These are phyloP conservation scores for Nanorana parkeri DNA, from an alignment of 2,113 vertebrate species.

Conservation along the genomic window DNA sequence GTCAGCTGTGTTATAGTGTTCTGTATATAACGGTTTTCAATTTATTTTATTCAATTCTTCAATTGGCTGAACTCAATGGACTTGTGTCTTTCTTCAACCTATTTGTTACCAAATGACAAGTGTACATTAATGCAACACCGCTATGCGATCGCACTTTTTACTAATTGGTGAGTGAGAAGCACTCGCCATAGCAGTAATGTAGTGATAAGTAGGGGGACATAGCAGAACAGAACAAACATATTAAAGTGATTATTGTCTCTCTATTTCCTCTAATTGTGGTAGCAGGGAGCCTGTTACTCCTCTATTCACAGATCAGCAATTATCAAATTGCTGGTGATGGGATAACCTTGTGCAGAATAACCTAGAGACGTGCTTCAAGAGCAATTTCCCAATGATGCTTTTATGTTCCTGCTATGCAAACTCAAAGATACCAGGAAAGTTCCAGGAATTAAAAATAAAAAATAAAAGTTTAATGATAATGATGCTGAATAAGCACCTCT, in stretches of 20 bases:
- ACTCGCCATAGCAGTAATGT: neutral
- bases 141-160: conserved; percentile 15
- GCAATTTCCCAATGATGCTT: no score
- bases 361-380: no score
- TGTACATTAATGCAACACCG: neutral
- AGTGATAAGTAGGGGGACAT: neutral
- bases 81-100: no score
- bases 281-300: conserved; percentile 15
- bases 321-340: conserved; percentile 42
- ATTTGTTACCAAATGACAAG: conserved; percentile 14
- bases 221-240: neutral
- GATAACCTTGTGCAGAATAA: conserved; percentile 49
- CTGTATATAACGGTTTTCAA: no score
- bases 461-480: no score
- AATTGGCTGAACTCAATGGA: no score
- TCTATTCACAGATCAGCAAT: conserved; percentile 24
- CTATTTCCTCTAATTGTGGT: conserved; percentile 34
- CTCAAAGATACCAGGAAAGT: no score
- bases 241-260: conserved; percentile 46
- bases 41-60: no score
- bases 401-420: no score
- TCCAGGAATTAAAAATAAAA: no score
- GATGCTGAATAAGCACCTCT: no score
- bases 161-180: conserved; percentile 21
- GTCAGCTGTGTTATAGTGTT: no score